Evolutionary conservation across 2,888 invertebrate species (phyloP), one percentile per base, ranked within the genome.

Genomic region (Epinotia nisella): DNA sequence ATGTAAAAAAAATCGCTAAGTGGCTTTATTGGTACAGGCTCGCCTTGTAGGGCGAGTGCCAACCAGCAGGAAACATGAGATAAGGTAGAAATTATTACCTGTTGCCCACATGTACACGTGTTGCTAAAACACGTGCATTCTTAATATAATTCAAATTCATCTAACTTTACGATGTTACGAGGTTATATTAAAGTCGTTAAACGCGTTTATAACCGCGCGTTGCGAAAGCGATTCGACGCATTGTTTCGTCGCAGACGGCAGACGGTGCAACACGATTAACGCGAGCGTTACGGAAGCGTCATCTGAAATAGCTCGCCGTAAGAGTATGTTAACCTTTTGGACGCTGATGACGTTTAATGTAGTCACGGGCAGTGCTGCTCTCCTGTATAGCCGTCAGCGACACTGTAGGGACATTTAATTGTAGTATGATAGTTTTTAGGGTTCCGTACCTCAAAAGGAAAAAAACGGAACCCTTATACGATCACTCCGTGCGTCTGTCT

Each of bases 191-290:
- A 70, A 64, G 75, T 74, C 76, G 79, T 81, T 81, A 82, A 75
- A 79, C 75, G n/a, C 70, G 76, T 81, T 83, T 82, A 82, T 80
- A 79, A 81, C 82, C 75, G 61, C 67, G 67, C 74, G 79, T 83
- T 82, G 79, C 81, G 83, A 80, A 82, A 83, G 80, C 79, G 76
- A 75, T 76, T 77, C 74, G 72, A 73, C 66, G 76, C 75, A 76
- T 78, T 77, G 68, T 79, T 80, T 79, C 76, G 75, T 79, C 77
- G 74, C 78, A 78, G 80, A 78, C 77, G 21, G 80, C 79, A 77
- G 78, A 78, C 79, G 62, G 76, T 74, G 70, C 59, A 71, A 59
- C 59, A 59, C 61, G 70, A 59, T 64, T 70, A 67, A 65, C 24
- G 51, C 45, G 65, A 60, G 62, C n/a, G 61, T 76, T 70, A 75